phyloP scores from a whole-genome alignment of 2,113 vertebrate genomes.

The Brachirus orientalis region DNA sequence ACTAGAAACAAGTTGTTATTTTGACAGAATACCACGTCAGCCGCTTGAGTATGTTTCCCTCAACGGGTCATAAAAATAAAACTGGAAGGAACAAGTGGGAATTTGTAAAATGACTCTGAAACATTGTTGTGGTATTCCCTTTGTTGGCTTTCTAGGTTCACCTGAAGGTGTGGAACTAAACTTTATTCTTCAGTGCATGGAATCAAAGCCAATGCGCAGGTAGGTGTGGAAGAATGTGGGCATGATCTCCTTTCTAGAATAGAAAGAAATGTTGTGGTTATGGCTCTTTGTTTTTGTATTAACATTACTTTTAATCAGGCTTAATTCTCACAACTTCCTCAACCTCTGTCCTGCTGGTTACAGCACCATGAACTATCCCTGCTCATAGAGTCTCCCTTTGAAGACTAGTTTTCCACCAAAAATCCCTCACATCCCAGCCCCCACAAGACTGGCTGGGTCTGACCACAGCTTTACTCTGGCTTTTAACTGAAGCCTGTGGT shows the following conservation, averaged over 20 bases:
- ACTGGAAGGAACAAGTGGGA: no score
- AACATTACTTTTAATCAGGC: neutral
- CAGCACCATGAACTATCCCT: no score
- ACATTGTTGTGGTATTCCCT: neutral
- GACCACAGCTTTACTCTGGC: neutral
- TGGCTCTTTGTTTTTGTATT: neutral
- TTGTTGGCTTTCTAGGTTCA: constrained; percentile 55
- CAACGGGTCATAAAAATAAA: no score
- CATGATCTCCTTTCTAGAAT: neutral
- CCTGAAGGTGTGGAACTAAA: constrained; percentile 70
- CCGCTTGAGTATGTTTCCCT: no score
- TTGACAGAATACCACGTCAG: no score
- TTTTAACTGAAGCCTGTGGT: constrained; percentile 10
- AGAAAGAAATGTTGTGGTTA: neutral
- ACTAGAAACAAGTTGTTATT: no score
- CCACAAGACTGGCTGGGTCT: neutral
- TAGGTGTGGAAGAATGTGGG: constrained; percentile 65
- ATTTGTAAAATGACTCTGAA: neutral
- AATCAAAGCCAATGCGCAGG: constrained; percentile 98
- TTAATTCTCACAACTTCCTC: neutral
- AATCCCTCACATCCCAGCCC: neutral
- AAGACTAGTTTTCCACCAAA: neutral
- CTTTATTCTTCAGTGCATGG: constrained; percentile 91
- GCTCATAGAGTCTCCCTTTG: neutral
- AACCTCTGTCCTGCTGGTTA: no score